Percentiles rank a stretch among this genome's conserved stretches.
phyloP scores from a whole-genome alignment of 2,113 vertebrate genomes.

The Tauraco erythrolophus region DNA sequence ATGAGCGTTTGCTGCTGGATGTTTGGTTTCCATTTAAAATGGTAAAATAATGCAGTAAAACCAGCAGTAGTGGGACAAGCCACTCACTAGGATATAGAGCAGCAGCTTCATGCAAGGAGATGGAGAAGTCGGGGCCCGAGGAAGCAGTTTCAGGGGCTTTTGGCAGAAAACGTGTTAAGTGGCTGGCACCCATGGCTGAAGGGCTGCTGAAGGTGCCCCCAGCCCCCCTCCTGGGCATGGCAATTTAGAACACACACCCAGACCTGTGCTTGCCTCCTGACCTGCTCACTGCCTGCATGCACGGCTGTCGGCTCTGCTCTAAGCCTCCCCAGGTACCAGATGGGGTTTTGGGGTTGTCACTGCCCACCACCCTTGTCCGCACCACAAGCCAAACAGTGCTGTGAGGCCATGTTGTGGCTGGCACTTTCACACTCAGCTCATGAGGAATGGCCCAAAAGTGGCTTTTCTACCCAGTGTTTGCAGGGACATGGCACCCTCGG shows the following conservation, averaged over 20 bases:
- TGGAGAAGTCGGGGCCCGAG: accelerated
- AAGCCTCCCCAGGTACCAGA: background rate
- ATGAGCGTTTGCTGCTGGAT: background rate
- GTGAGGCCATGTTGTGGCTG: accelerated
- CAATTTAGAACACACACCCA: background rate
- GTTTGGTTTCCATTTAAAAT: background rate
- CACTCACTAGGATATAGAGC: background rate
- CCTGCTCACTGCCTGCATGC: accelerated
- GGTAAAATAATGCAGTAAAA: background rate
- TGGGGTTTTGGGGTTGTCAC: background rate
- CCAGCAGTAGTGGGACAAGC: background rate
- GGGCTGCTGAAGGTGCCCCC: background rate
- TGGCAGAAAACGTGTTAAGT: background rate
- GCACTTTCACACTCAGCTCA: background rate
- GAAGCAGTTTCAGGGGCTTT: background rate
- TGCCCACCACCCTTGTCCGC: background rate
- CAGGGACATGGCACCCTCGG: accelerated
- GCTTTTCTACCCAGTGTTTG: background rate
- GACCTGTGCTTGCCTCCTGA: background rate
- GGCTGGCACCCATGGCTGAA: background rate
- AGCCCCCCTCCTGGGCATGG: background rate
- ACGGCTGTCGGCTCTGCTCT: accelerated
- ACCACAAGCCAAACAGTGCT: no score
- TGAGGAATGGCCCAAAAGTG: background rate
- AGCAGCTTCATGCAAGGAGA: background rate